Conservation (phyloP, 2,797 vertebrate species). For the Gallirallus australis region DNA sequence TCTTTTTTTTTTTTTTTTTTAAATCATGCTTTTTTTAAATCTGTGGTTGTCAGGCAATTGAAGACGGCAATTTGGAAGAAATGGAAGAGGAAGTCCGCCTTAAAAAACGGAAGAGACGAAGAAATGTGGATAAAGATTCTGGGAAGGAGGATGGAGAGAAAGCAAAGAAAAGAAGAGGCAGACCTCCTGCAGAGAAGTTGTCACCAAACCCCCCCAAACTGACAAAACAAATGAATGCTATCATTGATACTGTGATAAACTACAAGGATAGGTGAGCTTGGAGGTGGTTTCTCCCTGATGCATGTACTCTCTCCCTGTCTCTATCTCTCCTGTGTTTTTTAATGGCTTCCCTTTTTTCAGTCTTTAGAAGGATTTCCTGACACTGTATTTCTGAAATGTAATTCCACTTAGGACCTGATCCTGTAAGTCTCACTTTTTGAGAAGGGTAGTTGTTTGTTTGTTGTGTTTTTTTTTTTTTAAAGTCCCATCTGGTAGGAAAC, state of each 20-base stretch:
- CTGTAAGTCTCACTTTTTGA: not conserved
- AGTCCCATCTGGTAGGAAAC: not conserved
- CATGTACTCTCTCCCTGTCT: not conserved
- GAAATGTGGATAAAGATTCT: conserved; percentile 91
- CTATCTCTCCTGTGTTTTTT: fast-evolving
- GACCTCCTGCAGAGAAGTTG: conserved; percentile 94
- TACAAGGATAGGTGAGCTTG: conserved; percentile 92
- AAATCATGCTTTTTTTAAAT: conserved; percentile 7
- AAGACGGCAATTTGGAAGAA: conserved; percentile 98
- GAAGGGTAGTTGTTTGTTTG: too few species aligned
- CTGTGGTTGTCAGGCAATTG: conserved; percentile 85
- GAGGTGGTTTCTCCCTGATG: not conserved
- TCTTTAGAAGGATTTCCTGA: not conserved
- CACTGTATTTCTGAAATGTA: not conserved
- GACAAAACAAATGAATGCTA: conserved; percentile 96
- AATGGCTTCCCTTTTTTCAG: not conserved
- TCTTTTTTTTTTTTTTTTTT: not conserved
- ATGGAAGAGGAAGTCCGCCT: conserved; percentile 98
- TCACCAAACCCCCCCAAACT: conserved; percentile 95
- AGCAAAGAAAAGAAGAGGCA: conserved; percentile 93
- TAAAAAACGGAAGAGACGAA: conserved; percentile 94
- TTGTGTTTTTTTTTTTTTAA: not conserved
- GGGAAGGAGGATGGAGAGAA: conserved; percentile 91
- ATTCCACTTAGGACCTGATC: not conserved
- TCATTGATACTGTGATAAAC: conserved; percentile 97